Conservation (phyloP, 2,113 vertebrate species). For the Promerops cafer region DNA sequence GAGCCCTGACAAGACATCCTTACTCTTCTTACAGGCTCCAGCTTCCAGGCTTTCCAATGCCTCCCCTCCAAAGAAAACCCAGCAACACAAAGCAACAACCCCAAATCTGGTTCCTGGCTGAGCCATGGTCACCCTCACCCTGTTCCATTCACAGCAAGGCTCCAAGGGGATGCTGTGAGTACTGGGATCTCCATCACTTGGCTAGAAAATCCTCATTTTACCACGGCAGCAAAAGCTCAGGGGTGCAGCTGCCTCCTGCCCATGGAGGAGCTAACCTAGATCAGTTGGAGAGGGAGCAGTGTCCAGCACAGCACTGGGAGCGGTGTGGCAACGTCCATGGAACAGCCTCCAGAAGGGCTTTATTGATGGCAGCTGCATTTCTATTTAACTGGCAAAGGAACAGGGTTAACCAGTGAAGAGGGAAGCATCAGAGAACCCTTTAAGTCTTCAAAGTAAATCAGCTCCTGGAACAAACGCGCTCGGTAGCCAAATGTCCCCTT, state of each 20-base stretch:
- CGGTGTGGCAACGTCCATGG: accelerated
- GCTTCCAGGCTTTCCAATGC: not conserved
- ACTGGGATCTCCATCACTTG: not conserved
- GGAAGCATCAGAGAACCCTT: not conserved
- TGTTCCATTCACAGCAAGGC: accelerated
- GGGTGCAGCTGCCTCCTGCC: not conserved
- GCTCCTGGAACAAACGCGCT: not conserved
- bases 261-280: not conserved
- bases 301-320: not conserved
- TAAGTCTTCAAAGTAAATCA: conserved; percentile 40
- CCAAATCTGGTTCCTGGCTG: not conserved
- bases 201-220: not conserved
- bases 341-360: not conserved
- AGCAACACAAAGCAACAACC: not conserved
- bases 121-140: not conserved
- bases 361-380: not conserved
- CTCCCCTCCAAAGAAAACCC: not conserved
- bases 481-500: not conserved
- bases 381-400: conserved; percentile 21
- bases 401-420: not conserved
- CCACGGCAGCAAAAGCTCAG: conserved; percentile 12
- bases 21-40: not conserved
- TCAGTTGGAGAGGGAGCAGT: not conserved
- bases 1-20: not conserved
- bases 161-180: not conserved